Conservation (phyloP, 2,797 vertebrate genomes). For the Ctenopoma multispine region DNA sequence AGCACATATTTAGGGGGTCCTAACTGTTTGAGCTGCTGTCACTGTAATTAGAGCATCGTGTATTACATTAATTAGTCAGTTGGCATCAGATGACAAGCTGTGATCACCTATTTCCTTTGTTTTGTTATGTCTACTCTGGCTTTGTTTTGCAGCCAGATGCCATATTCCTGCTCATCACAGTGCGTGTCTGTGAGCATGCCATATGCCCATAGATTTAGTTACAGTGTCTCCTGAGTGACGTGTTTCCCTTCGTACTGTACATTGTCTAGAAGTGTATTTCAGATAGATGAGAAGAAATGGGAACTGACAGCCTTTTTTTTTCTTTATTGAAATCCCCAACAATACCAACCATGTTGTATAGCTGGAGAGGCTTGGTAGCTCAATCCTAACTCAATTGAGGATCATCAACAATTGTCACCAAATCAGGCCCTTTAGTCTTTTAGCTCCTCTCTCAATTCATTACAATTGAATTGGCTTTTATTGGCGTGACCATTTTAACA, state of each 20-base stretch:
- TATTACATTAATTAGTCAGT: neutral
- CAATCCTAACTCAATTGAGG: slow-evolving; percentile 76
- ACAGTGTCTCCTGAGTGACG: neutral
- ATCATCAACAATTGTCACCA: slow-evolving; percentile 78
- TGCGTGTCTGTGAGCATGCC: neutral
- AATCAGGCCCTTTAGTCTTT: slow-evolving; percentile 75
- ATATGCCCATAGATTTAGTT: slow-evolving; percentile 5
- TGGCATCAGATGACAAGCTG: neutral
- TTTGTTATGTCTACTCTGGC: slow-evolving; percentile 13
- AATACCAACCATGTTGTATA: slow-evolving; percentile 35
- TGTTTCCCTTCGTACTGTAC: slow-evolving; percentile 19
- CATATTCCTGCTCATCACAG: slow-evolving; percentile 3
- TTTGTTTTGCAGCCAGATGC: slow-evolving; percentile 11
- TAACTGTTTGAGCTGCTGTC: neutral
- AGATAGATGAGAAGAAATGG: slow-evolving; percentile 16
- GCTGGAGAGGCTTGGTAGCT: slow-evolving; percentile 38
- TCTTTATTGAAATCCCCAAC: slow-evolving; percentile 34
- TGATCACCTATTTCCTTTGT: slow-evolving; percentile 10
- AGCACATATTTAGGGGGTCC: neutral
- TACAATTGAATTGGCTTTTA: slow-evolving; percentile 76
- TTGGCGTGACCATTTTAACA: slow-evolving; percentile 76
- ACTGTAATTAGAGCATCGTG: neutral
- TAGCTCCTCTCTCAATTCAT: slow-evolving; percentile 75
- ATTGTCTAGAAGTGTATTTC: slow-evolving; percentile 25
- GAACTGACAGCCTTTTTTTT: slow-evolving; percentile 29